Percentiles rank a stretch among this genome's conserved stretches.
phyloP scores from a whole-genome alignment of 2,113 vertebrate genomes.

The Cyprinodon tularosa region DNA sequence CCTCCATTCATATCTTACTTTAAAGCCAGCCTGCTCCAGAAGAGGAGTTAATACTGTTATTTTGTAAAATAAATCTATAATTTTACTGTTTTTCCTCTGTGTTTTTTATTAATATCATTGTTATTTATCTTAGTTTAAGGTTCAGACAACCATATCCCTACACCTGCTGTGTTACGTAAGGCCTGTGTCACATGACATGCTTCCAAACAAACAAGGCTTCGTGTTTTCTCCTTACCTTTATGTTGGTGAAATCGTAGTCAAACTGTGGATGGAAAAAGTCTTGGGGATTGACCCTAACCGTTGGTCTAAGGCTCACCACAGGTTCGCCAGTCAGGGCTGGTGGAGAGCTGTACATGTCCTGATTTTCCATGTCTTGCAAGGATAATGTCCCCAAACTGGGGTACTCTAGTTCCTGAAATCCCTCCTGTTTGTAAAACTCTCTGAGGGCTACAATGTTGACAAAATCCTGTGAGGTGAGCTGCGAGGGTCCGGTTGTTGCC shows the following conservation, averaged over 20 bases:
- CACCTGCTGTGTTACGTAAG: not conserved
- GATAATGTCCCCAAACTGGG: constrained; percentile 51
- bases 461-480: constrained; percentile 58
- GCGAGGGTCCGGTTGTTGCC: not conserved
- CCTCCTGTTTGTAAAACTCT: constrained; percentile 66
- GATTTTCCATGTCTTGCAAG: constrained; percentile 11
- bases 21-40: not conserved
- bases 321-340: not conserved
- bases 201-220: not conserved
- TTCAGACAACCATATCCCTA: not conserved
- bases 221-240: constrained; percentile 39
- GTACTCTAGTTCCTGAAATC: constrained; percentile 59
- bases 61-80: not conserved
- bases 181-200: not conserved
- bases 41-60: not conserved
- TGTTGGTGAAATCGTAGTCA: constrained; percentile 65
- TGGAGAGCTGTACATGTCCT: constrained; percentile 56
- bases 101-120: not conserved
- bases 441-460: constrained; percentile 62
- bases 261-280: constrained; percentile 59
- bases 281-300: constrained; percentile 29
- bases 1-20: not conserved
- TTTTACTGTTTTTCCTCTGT: not conserved
- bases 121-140: not conserved
- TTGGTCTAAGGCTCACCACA: not conserved